Base-by-base conservation (phyloP, 2,113 vertebrate genomes). In the Ciconia maguari region DNA sequence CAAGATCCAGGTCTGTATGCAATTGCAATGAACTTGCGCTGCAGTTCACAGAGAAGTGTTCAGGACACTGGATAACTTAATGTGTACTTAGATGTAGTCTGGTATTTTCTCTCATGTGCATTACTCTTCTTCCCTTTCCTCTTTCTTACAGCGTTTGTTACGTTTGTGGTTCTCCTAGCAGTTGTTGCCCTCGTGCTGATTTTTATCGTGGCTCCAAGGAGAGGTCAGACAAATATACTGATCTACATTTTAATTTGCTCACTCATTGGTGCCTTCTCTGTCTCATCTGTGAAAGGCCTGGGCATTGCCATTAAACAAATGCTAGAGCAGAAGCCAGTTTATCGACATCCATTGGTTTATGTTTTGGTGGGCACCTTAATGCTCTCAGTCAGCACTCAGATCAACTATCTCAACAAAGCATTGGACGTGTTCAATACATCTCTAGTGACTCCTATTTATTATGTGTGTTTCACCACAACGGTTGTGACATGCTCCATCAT, bases 361-460 rank as follows among this genome's bases (percentile, higher is more conserved):
- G 2, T 98, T 90, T 91, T 99, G 90, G 60, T 98, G 83, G 93
- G 78, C 7, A 25, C 82, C 24, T 94, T 99, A 34, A 69, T 97
- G 38, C 51, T 98, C 11, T 98, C 98, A 7, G 96, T 98, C 66
- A 95, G 94, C 24, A 98, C 96, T 29, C 98, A 99, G 96, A 98
- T 99, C 78, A 98, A 96, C 95, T 99, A 99, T 84, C 98, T 99
- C 96, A 99, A 99, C 96, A 99, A 98, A 96, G 98, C 98, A 0
- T 62, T 99, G 94, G 98, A 99, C 4, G 54, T 97, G 21, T 99
- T 99, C 77, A 98, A 98, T 78, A 98, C 98, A 0, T 98, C 98
- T 64, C 91, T 99, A 2, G 98, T 99, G 93, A 98, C 98, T 10
- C 98, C 98, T 29, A 97, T 99, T 93, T 98, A 99, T 72, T 98